These are phyloP conservation scores for Torymus tubicola DNA, from an alignment of 2,888 invertebrate genomes.

Conservation along the genomic window DNA sequence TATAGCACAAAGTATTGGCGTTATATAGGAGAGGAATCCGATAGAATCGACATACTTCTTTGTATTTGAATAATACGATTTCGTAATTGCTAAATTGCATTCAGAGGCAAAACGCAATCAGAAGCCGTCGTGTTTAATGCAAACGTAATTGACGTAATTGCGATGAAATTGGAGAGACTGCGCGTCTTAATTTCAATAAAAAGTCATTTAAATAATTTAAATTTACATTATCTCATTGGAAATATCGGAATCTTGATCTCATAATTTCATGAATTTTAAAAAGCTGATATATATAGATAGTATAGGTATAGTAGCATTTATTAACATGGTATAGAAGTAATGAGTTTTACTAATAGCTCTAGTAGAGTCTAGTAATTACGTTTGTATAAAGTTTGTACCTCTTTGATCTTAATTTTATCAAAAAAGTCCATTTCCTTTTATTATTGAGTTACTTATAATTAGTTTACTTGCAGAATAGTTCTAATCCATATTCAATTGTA, in stretches of 20 bases:
- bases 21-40: not conserved
- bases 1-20: too few relatives aligned
- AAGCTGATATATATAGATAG: not conserved
- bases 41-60: slow-evolving; percentile 8
- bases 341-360: not conserved
- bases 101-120: too few relatives aligned
- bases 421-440: too few relatives aligned
- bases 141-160: slow-evolving; percentile 11
- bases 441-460: too few relatives aligned
- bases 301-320: not conserved
- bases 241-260: not conserved
- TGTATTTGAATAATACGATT: slow-evolving; percentile 24
- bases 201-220: slow-evolving; percentile 5
- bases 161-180: not conserved
- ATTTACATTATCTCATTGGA: not conserved
- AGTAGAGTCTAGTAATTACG: not conserved
- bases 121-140: not conserved
- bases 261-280: slow-evolving; percentile 6
- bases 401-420: not conserved
- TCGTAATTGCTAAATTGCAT: not conserved
- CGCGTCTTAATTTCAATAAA: not conserved
- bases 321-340: not conserved
- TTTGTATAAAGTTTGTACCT: not conserved
- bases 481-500: too few relatives aligned
- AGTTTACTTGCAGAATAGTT: too few relatives aligned